phyloP scores from a whole-genome alignment of 1,140 invertebrate species.

The Lasaia peninsularis region DNA sequence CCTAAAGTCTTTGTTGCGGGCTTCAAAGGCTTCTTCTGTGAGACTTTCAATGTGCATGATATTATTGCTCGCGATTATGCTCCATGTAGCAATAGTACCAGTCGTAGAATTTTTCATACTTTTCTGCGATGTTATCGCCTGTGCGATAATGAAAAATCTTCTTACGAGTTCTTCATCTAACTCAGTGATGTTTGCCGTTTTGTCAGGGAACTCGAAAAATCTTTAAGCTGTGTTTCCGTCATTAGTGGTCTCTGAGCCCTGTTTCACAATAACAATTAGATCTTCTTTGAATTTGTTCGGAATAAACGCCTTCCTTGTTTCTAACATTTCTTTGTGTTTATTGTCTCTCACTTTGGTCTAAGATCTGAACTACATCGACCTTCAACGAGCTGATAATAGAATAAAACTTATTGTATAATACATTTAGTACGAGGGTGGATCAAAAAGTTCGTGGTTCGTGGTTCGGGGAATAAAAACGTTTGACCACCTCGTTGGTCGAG shows the following conservation, averaged over 20 bases:
- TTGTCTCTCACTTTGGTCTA: conserved; percentile 74
- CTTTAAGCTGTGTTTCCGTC: not conserved
- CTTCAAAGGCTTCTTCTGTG: too few relatives aligned
- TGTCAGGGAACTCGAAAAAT: not conserved
- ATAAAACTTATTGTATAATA: too few relatives aligned
- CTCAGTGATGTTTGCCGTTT: not conserved
- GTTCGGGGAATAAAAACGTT: too few relatives aligned
- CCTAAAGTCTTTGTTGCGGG: too few relatives aligned
- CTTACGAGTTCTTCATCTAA: not conserved
- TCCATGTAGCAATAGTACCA: not conserved
- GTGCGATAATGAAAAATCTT: not conserved
- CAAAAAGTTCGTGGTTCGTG: too few relatives aligned
- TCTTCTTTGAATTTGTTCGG: not conserved
- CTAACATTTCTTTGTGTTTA: not conserved
- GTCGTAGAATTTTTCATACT: not conserved
- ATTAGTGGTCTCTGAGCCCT: not conserved
- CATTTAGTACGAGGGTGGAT: too few relatives aligned
- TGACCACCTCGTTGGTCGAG: too few relatives aligned
- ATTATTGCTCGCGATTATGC: too few relatives aligned
- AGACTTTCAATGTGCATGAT: too few relatives aligned
- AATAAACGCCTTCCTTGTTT: not conserved
- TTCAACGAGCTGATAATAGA: too few relatives aligned
- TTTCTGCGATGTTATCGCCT: not conserved
- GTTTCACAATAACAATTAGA: not conserved
- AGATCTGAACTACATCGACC: too few relatives aligned